Evolutionary conservation across 2,888 invertebrate species (phyloP), one percentile per base, ranked within the genome.

Genomic region (Heliconius charithonia): DNA sequence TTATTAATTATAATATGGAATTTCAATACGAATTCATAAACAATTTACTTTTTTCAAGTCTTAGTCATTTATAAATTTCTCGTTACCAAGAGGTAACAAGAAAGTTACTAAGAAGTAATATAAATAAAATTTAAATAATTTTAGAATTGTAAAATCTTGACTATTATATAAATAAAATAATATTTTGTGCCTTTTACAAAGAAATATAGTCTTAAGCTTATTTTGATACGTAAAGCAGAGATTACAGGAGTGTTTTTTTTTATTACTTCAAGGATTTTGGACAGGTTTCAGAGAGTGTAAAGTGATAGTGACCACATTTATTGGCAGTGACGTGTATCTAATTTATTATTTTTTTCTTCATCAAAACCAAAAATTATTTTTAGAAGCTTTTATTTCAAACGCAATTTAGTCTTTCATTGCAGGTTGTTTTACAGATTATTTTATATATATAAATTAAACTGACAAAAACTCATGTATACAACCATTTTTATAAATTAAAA

Each of bases 251-350:
- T 56, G n/a, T 65, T 4, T 29, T 72, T 25, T 27, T 13, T 25
- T 25, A 25, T 25, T 45, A 78, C 27, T 75, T 67, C 59, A 74
- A 25, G 74, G 25, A 22, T 63, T 72, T 76, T 83, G 83, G 83
- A 84, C 82, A 82, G 81, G 80, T 80, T 80, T 71, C 56, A 72
- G 78, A 79, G 73, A 81, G 78, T 80, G 79, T 79, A 78, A 80
- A 79, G 82, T 83, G 82, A 80, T 74, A 79, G 81, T 82, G 81
- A 83, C 82, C 80, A 83, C 82, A 83, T 75, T 79, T 77, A 79
- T 80, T 85, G 85, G 85, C 85, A 85, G 85, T 85, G 84, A 81
- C 76, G 79, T 83, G 82, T 81, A 80, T 81, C 79, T 81, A 81
- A 79, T 77, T 71, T 78, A 72, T 72, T 29, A 27, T 41, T n/a